phyloP scores from a whole-genome alignment of 92 coral and sea anemone species.

The Zoanthus sansibaricus region DNA sequence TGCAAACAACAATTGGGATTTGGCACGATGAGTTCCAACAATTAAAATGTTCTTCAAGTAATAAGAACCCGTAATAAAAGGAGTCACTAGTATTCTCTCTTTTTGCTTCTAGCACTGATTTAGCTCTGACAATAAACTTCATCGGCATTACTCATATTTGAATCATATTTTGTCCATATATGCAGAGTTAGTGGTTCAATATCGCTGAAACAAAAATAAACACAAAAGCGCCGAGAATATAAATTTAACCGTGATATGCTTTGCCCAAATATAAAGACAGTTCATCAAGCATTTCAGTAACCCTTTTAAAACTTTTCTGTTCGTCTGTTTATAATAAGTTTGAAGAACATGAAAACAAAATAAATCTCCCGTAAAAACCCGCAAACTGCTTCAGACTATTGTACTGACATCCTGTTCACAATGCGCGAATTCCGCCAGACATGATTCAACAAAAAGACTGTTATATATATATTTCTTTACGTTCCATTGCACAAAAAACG shows the following conservation, averaged over 20 bases:
- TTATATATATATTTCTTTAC: slow-evolving; percentile 5
- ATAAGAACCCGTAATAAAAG: neutral
- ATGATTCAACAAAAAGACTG: slow-evolving; percentile 8
- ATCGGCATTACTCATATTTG: neutral
- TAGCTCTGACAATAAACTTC: neutral
- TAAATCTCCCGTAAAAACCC: slow-evolving; percentile 20
- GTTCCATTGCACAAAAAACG: slow-evolving; percentile 41
- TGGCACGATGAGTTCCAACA: slow-evolving; percentile 10
- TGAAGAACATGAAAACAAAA: slow-evolving; percentile 6
- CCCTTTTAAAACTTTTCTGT: neutral
- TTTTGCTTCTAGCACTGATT: slow-evolving; percentile 23
- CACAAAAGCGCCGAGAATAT: neutral
- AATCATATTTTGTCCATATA: slow-evolving; percentile 18
- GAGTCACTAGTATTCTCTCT: neutral
- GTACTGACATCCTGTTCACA: slow-evolving; percentile 35
- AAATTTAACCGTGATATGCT: neutral
- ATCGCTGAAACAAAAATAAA: slow-evolving; percentile 22
- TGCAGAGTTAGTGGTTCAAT: slow-evolving; percentile 1
- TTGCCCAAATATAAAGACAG: neutral
- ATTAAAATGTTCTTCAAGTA: slow-evolving; percentile 6
- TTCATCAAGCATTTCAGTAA: neutral
- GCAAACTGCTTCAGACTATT: slow-evolving; percentile 20
- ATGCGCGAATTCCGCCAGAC: slow-evolving; percentile 45
- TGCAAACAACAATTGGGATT: slow-evolving; percentile 20
- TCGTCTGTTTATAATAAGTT: neutral